A percentile compares a stretch with the other conserved stretches of the same genome.
These are phyloP conservation scores for Gallinago jamesoni DNA, from an alignment of 2,113 vertebrate species.

Conservation along the genomic window DNA sequence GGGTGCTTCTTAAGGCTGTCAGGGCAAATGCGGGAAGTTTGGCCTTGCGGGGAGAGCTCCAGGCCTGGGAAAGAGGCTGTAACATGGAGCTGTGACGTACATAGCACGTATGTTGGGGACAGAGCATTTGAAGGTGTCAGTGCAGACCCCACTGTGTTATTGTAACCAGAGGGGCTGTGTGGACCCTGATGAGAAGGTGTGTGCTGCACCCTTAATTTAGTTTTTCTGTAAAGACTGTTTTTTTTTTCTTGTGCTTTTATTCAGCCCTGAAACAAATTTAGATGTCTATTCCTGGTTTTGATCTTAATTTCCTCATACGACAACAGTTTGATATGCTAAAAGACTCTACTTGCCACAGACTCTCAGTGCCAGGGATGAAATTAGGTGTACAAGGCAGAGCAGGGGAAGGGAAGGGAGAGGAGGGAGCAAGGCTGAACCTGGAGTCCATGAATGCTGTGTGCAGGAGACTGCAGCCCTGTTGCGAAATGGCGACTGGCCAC, in stretches of 20 bases:
- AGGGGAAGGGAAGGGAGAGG: neutral
- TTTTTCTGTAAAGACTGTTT: neutral
- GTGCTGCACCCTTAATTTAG: neutral
- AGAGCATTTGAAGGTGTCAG: rapidly evolving
- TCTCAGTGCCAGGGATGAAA: neutral
- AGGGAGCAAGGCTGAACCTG: neutral
- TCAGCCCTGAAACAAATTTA: neutral
- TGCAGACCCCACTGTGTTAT: neutral
- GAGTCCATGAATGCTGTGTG: neutral
- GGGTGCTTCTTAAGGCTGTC: neutral
- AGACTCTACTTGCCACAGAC: neutral
- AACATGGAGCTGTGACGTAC: rapidly evolving
- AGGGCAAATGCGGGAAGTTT: neutral
- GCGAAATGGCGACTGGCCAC: neutral
- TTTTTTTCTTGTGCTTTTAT: neutral
- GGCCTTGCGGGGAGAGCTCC: neutral
- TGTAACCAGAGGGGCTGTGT: neutral
- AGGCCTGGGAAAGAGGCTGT: neutral
- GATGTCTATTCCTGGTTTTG: neutral
- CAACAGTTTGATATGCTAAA: neutral
- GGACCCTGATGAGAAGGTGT: neutral
- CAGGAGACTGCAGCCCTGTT: neutral
- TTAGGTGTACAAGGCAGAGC: neutral
- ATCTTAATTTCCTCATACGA: neutral
- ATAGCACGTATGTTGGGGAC: rapidly evolving